Conservation (phyloP, 2,113 vertebrate genomes). For the Istiophorus platypterus region DNA sequence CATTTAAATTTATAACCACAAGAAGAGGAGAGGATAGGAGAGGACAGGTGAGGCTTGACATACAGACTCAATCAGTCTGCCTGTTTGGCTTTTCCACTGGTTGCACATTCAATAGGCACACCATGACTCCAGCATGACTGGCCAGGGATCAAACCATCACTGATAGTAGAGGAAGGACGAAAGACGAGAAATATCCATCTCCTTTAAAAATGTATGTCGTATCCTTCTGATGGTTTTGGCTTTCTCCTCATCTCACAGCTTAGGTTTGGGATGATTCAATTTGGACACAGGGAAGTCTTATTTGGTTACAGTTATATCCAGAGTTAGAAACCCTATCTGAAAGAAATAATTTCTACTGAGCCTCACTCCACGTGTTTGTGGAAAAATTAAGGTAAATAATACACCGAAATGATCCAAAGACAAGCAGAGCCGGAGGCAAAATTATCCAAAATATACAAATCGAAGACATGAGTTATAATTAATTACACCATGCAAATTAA, state of each 20-base stretch:
- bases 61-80: conserved; percentile 49
- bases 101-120: conserved; percentile 52
- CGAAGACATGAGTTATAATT: conserved; percentile 3
- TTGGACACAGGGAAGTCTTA: conserved; percentile 2
- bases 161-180: conserved; percentile 14
- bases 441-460: conserved; percentile 23
- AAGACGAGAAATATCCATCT: conserved; percentile 31
- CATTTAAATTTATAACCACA: conserved; percentile 16
- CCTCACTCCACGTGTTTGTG: not conserved
- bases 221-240: not conserved
- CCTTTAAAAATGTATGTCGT: conserved; percentile 13
- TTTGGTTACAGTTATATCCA: conserved; percentile 6
- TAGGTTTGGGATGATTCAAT: not conserved
- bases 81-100: conserved; percentile 61
- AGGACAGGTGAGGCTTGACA: too few relatives aligned
- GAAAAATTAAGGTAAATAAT: not conserved
- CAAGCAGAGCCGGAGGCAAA: conserved; percentile 9
- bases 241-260: conserved; percentile 4
- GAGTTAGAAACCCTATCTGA: not conserved
- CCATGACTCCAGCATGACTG: conserved; percentile 38
- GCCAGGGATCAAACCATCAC: conserved; percentile 40
- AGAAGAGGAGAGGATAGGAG: conserved; percentile 6
- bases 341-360: not conserved
- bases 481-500: conserved; percentile 10
- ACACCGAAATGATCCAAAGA: not conserved